Base-by-base conservation (phyloP, 2,797 vertebrate genomes). In the Argyrosomus regius region DNA sequence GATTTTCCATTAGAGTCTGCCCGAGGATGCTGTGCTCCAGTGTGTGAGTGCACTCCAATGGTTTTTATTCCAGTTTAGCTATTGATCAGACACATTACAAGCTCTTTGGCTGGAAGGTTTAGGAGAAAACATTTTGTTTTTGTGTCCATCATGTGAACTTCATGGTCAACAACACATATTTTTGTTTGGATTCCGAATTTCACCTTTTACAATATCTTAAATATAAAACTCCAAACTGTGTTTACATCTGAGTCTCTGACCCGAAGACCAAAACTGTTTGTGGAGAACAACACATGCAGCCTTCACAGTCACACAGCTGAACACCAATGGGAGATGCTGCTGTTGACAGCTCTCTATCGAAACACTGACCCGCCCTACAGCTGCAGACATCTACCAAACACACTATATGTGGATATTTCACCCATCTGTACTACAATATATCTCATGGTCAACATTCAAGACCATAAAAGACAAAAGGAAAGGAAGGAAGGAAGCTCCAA, bases 391-490 rank as follows among this genome's bases (percentile, higher is more conserved):
- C 18, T 39, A 17, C 17, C 24, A 24, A 6, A 53, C 17, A 13
- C 14, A 16, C 45, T 16, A 1, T 22, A 35, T 17, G 6, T 24
- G 53, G 31, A 52, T 41, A 3, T 26, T 45, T 28, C 46, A 59
- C 8, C 46, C 18, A 28, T 67, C 46, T 39, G 31, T 45, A n/a
- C 43, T 52, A 63, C 14, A 43, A 35, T 26, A 17, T 13, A n/a
- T 54, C 54, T 65, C 46, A 52, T 17, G 26, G 31, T 50, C 45
- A 45, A 45, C 57, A 73, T 58, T 26, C 73, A 82, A 73, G 45
- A 45, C 45, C 1, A 4, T 50, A 64, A 66, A 49, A 52, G 18
- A 70, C 14, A 49, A 52, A 12, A 43, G 45, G 22, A 48, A 69
- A 48, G 50, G 22, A 16, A 26, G 49, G 31, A 50, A 49, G 13